Evolutionary conservation across 2,888 invertebrate genomes (phyloP), one percentile per base, ranked within the genome.

Genomic region (Candidula unifasciata): DNA sequence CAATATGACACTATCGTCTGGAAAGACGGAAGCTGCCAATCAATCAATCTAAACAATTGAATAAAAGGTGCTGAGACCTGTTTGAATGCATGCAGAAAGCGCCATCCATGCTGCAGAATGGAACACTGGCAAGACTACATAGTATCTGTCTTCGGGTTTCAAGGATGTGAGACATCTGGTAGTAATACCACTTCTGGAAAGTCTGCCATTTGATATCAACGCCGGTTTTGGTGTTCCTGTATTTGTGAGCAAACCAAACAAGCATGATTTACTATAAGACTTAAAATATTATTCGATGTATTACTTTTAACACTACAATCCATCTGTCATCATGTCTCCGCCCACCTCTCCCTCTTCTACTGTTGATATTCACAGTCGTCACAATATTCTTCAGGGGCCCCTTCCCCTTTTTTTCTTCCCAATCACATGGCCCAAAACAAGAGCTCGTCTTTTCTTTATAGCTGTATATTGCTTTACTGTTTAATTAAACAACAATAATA

Each of bases 31-130:
- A n/a, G n/a, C n/a, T n/a, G n/a, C n/a, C n/a, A n/a, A n/a, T n/a
- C n/a, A n/a, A n/a, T n/a, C n/a, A n/a, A n/a, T 64, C 1, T 27
- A 64, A 0, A 13, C 44, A 44, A 13, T 44, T 44, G 13, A 44
- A 54, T 30, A 33, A 54, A 24, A 2, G 21, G 57, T n/a, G 33
- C 33, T 57, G 30, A 76, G 30, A 90, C 91, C 91, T 86, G 77
- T 64, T 2, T 83, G 57, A 21, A 90, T 84, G 44, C 85, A 78
- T 44, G 85, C 80, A 71, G 82, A 87, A 0, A 96, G 94, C 10
- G 96, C 96, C 94, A 97, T 96, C 86, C 96, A 95, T 27, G 98
- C 97, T 0, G 98, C 97, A 0, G 98, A 97, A 93, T 99, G 99
- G 93, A 99, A 99, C 3, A 99, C 94, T 0, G 99, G 99, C 93